phyloP scores from a whole-genome alignment of 2,888 invertebrate genomes.

The Calameuta pallipes region DNA sequence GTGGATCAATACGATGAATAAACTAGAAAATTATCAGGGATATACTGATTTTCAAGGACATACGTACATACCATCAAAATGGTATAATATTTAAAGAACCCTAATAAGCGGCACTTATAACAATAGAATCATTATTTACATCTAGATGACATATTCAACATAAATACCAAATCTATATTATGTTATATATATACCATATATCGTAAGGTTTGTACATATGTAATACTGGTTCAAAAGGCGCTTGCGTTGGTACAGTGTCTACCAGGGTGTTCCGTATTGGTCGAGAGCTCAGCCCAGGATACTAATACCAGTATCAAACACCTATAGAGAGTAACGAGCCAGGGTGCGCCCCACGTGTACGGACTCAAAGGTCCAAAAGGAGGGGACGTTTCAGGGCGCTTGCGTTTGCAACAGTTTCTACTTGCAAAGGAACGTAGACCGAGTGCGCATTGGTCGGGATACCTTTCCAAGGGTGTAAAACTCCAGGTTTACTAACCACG shows the following conservation, averaged over 20 bases:
- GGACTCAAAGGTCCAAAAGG: constrained; percentile 2
- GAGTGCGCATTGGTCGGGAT: constrained; percentile 40
- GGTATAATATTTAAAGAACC: neutral
- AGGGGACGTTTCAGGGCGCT: constrained; percentile 40
- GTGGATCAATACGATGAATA: constrained; percentile 15
- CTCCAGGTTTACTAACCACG: constrained; percentile 39
- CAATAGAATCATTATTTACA: neutral
- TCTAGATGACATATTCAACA: neutral
- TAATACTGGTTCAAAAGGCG: neutral
- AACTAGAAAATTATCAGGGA: neutral
- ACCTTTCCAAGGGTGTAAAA: constrained; percentile 33
- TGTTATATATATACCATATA: neutral
- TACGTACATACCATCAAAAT: neutral
- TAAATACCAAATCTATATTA: neutral
- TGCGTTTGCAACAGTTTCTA: constrained; percentile 58
- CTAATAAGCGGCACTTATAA: neutral
- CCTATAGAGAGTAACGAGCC: neutral
- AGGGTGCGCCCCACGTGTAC: neutral
- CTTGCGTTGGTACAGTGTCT: neutral
- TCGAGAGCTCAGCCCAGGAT: neutral
- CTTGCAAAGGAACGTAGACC: constrained; percentile 13
- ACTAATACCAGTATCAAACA: neutral
- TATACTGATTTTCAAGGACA: neutral
- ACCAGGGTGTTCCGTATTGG: neutral
- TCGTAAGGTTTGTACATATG: neutral